Base-by-base conservation (phyloP, 2,888 invertebrate genomes). In the Tribolium freemani region DNA sequence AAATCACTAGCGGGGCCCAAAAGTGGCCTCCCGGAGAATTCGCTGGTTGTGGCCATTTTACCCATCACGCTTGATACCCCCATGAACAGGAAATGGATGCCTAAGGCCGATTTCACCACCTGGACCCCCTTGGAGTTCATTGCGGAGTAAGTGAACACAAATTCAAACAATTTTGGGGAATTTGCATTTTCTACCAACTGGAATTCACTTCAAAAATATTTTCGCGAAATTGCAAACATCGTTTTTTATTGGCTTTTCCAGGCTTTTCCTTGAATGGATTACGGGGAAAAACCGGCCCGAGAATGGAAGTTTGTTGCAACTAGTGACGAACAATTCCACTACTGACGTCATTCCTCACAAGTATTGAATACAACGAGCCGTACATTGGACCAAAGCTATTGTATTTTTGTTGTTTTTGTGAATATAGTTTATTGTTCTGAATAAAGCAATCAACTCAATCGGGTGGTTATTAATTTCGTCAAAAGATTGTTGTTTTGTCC, bases 11-110 rank as follows among this genome's bases (percentile, higher is more conserved):
- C 95, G 21, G 90, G 88, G 13, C 90, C 92, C 75, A 92, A 93
- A 78, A 93, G 96, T 69, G 99, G 99, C 4, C 88, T 99, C 31
- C 98, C 99, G 2, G 87, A 89, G 0, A 89, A 92, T 74, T 89
- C 94, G 4, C 85, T 93, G 13, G 93, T 94, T 2, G 90, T 94
- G 11, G 93, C 96, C 1, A 96, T 98, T 76, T 88, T 98, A 72
- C 98, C 98, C 0, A 90, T 97, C 0, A 99, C 98, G 11, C 88
- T 99, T 71, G 99, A 99, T 83, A 99, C 99, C 0, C 98, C 98
- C 73, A 98, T 98, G 97, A 99, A 99, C 84, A 90, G 98, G 67
- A 98, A 98, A 87, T 98, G 95, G 94, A 99, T 99, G 99, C 94
- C 98, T 0, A 79, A 91, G 81, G 97, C 96, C 10, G 98, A 99